phyloP scores from a whole-genome alignment of 2,888 invertebrate species.

The Ptilodon capucinus region DNA sequence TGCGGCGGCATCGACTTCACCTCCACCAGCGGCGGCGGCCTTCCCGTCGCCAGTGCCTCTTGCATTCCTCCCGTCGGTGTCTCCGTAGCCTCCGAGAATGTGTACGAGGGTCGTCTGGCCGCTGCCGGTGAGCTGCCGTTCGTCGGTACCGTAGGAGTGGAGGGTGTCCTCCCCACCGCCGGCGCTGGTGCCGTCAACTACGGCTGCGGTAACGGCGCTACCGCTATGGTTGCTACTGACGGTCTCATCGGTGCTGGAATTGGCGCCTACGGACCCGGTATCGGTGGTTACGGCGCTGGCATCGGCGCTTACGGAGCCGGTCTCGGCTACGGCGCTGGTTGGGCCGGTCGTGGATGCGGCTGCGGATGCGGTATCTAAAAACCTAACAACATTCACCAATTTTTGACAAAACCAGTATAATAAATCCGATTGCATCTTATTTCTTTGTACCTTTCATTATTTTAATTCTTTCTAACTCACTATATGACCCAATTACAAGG shows the following conservation, averaged over 20 bases:
- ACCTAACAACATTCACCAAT: not conserved
- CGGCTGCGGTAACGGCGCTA: slow-evolving; percentile 42
- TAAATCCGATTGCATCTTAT: not conserved
- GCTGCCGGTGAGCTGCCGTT: slow-evolving; percentile 48
- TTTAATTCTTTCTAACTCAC: no score
- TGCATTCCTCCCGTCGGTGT: slow-evolving; percentile 42
- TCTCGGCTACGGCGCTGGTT: not conserved
- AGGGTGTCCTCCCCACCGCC: slow-evolving; percentile 40
- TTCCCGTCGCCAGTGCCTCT: slow-evolving; percentile 39
- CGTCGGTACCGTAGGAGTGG: slow-evolving; percentile 41
- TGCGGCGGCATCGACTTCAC: slow-evolving; percentile 17
- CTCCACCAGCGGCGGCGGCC: slow-evolving; percentile 35
- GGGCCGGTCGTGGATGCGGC: not conserved
- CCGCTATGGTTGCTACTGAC: slow-evolving; percentile 27
- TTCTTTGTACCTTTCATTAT: no score
- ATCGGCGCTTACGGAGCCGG: not conserved
- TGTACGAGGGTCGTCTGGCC: slow-evolving; percentile 42
- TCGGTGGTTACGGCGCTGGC: not conserved
- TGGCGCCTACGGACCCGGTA: not conserved
- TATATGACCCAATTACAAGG: no score
- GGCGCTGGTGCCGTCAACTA: slow-evolving; percentile 43
- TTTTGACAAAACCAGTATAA: not conserved
- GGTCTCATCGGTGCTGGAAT: slow-evolving; percentile 8
- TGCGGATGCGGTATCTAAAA: not conserved
- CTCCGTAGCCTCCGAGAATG: slow-evolving; percentile 45